A percentile compares a stretch with the other conserved stretches of the same genome.
phyloP scores from a whole-genome alignment of 2,888 invertebrate species.

The Caenorhabditis panamensis region DNA sequence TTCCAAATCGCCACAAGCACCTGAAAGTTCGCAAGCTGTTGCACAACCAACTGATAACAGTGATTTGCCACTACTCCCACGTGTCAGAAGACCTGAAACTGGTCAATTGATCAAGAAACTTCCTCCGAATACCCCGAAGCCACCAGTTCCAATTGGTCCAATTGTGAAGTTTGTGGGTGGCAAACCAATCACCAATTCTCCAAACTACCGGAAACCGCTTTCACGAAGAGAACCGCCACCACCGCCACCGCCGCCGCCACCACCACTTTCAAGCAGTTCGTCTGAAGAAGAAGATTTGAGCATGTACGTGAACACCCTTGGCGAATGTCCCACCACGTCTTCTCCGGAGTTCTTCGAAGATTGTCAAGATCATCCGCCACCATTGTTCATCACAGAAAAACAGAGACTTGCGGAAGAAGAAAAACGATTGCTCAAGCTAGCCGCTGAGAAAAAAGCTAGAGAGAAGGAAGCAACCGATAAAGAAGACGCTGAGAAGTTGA shows the following conservation, averaged over 20 bases:
- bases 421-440: not conserved
- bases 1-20: not conserved
- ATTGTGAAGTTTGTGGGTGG: conserved; percentile 44
- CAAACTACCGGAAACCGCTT: conserved; percentile 6
- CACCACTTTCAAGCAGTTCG: not conserved
- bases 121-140: not conserved
- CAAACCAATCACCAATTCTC: conserved; percentile 27
- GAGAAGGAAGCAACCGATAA: not conserved
- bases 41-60: not conserved
- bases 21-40: not conserved
- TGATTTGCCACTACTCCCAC: conserved; percentile 30
- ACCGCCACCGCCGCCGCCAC: not conserved
- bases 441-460: not conserved
- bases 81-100: conserved; percentile 31
- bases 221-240: not conserved
- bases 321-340: not conserved
- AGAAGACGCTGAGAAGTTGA: not conserved
- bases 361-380: conserved; percentile 3
- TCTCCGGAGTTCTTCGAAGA: conserved; percentile 2
- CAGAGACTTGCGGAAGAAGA: not conserved
- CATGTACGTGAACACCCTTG: not conserved
- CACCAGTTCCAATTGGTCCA: not conserved
- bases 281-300: not conserved
- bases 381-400: not conserved
- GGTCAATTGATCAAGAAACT: conserved; percentile 29